phyloP scores from a whole-genome alignment of 2,888 invertebrate species.

The Herminia tarsipennalis region DNA sequence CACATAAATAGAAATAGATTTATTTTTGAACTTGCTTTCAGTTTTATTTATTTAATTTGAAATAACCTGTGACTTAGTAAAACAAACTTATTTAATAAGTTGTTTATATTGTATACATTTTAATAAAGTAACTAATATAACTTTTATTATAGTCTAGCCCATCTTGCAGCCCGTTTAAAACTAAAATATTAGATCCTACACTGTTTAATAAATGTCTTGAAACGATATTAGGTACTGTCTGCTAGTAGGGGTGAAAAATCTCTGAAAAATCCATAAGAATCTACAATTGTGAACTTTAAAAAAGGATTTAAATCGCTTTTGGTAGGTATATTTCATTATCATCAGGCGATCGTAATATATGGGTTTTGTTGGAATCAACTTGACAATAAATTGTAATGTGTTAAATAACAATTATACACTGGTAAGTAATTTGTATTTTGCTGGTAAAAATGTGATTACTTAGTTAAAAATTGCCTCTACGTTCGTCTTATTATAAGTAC shows the following conservation, averaged over 20 bases:
- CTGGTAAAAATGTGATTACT: neutral
- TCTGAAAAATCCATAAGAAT: neutral
- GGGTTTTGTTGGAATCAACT: no score
- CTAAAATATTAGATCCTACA: neutral
- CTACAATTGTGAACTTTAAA: neutral
- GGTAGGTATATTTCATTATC: no score
- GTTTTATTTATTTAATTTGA: no score
- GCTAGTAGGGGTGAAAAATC: slow-evolving; percentile 2
- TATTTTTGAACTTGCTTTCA: no score
- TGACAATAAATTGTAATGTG: no score
- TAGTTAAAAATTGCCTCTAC: neutral
- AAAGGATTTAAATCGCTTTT: neutral
- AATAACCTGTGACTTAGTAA: no score
- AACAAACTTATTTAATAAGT: no score
- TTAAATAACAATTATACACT: no score
- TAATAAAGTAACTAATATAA: no score
- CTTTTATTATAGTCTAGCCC: neutral
- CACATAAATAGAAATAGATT: no score
- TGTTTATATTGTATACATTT: no score
- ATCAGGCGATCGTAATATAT: no score
- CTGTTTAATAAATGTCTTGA: slow-evolving; percentile 4
- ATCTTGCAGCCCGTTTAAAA: neutral
- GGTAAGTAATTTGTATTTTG: neutral
- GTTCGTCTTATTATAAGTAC: slow-evolving; percentile 24
- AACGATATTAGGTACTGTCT: slow-evolving; percentile 1